Percentiles rank a stretch among this genome's conserved stretches.
phyloP scores from a whole-genome alignment of 2,113 vertebrate genomes.

The Sarotherodon lohbergeri region DNA sequence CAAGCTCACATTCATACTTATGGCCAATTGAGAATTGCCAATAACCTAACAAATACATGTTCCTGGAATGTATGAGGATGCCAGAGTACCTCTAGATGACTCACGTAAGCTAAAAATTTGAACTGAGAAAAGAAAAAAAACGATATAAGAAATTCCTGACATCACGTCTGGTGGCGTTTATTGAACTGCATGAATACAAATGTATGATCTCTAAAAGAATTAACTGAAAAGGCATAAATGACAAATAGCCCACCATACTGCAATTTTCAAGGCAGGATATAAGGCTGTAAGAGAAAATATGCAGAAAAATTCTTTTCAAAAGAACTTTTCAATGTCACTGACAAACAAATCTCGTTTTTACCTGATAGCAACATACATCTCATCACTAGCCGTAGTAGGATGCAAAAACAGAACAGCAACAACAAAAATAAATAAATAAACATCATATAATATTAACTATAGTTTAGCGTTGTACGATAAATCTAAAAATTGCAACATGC shows the following conservation, averaged over 20 bases:
- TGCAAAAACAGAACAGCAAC: background rate
- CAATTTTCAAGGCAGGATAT: background rate
- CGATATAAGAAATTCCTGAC: too few species aligned
- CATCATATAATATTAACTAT: background rate
- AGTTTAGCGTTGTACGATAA: background rate
- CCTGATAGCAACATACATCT: background rate
- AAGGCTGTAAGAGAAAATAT: background rate
- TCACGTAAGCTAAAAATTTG: background rate
- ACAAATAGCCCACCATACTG: background rate
- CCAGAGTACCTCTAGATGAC: background rate
- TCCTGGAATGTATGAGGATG: rapidly evolving
- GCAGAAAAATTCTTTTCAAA: background rate
- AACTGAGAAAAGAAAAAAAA: background rate
- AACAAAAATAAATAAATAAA: background rate
- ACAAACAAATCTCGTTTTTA: background rate
- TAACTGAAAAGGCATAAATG: background rate
- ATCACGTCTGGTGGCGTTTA: background rate
- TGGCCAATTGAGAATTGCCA: background rate
- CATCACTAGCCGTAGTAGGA: background rate
- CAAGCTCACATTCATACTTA: background rate
- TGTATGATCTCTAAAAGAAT: background rate
- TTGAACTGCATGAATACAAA: background rate
- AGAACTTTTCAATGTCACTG: background rate
- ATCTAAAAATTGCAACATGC: background rate
- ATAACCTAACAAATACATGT: background rate